Conservation (phyloP, 2,113 vertebrate genomes). For the Phyllopteryx taeniolatus region DNA sequence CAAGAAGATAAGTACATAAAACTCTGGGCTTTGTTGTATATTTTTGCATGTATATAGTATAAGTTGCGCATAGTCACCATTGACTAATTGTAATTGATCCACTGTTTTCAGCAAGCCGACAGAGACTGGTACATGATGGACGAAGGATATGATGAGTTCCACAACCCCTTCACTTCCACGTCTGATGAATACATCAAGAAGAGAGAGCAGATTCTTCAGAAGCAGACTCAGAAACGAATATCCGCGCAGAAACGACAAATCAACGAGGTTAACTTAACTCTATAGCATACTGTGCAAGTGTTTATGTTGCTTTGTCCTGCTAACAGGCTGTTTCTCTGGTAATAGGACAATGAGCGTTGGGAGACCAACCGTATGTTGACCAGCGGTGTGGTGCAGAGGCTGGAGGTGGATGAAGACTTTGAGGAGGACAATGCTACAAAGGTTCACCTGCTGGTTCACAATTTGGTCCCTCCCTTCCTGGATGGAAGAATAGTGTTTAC, state of each 20-base stretch:
- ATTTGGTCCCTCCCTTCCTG: slow-evolving; percentile 93
- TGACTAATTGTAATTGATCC: neutral
- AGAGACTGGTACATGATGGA: slow-evolving; percentile 99
- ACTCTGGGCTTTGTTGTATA: too few relatives aligned
- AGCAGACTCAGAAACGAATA: slow-evolving; percentile 96
- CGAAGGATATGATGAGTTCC: slow-evolving; percentile 94
- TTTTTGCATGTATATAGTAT: neutral
- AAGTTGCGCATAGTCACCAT: neutral
- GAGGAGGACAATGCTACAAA: slow-evolving; percentile 96
- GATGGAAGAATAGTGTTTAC: slow-evolving; percentile 98
- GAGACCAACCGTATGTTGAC: slow-evolving; percentile 99
- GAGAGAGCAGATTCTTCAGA: slow-evolving; percentile 93
- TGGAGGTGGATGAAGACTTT: slow-evolving; percentile 97
- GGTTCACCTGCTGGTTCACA: slow-evolving; percentile 95
- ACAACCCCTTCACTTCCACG: slow-evolving; percentile 90
- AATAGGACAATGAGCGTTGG: slow-evolving; percentile 95
- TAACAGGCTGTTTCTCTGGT: slow-evolving; percentile 13
- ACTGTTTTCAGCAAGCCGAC: slow-evolving; percentile 87
- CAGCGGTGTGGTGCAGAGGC: slow-evolving; percentile 93
- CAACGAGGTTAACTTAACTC: slow-evolving; percentile 85
- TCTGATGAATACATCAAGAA: slow-evolving; percentile 94
- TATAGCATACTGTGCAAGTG: neutral
- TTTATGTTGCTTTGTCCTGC: neutral
- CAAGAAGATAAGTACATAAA: too few relatives aligned
- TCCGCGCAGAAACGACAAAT: slow-evolving; percentile 95